Percentiles rank a stretch among this genome's conserved stretches.
Conservation (phyloP, 2,888 invertebrate genomes). For the Amiota mariae region DNA sequence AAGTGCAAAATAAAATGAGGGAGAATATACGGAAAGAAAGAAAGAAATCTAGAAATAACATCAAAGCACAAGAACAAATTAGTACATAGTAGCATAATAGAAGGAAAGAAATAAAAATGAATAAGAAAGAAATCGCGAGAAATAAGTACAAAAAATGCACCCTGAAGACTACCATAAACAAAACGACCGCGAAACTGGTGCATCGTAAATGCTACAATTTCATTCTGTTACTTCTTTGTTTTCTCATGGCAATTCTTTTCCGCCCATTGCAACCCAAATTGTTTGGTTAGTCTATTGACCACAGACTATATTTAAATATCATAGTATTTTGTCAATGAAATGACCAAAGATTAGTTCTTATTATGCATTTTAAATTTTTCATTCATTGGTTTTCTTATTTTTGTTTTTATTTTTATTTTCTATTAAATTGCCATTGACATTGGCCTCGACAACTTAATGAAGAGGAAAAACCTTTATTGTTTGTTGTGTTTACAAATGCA, state of each 20-base stretch:
- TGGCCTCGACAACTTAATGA: too few species aligned
- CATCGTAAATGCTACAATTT: not conserved
- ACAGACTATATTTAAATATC: not conserved
- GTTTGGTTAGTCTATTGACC: too few species aligned
- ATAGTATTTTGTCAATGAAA: not conserved
- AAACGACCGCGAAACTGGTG: not conserved
- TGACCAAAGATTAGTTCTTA: slow-evolving; percentile 52
- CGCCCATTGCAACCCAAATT: too few species aligned
- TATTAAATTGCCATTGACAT: slow-evolving; percentile 14
- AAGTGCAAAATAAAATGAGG: slow-evolving; percentile 33
- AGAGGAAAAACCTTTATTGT: too few species aligned
- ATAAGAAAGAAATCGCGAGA: not conserved
- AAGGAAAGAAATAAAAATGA: slow-evolving; percentile 10
- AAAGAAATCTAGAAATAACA: slow-evolving; percentile 12
- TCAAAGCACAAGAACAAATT: slow-evolving; percentile 15
- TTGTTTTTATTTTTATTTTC: slow-evolving; percentile 22
- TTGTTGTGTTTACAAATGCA: too few species aligned
- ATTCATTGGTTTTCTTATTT: slow-evolving; percentile 34
- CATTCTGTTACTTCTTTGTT: not conserved
- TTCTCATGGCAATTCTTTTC: too few species aligned
- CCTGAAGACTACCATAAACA: too few species aligned
- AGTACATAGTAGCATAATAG: not conserved
- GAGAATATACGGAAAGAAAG: slow-evolving; percentile 48
- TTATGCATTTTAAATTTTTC: slow-evolving; percentile 41
- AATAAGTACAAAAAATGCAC: not conserved